Conservation (phyloP, 2,888 invertebrate genomes). For the Pegoplata infirma region DNA sequence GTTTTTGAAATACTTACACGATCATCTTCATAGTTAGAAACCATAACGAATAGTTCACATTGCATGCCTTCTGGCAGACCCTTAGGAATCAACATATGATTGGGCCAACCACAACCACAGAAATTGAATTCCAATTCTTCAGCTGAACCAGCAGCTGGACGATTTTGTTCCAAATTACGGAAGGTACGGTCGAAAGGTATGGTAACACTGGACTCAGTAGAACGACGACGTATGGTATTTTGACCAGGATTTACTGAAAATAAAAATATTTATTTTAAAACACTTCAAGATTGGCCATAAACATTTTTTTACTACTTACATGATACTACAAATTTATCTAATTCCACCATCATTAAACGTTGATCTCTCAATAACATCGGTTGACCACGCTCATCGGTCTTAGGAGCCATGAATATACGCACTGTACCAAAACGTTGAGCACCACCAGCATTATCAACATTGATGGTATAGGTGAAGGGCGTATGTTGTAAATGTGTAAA, state of each 20-base stretch:
- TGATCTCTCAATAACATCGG: slow-evolving; percentile 80
- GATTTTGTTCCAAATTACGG: slow-evolving; percentile 82
- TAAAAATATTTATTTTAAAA: neutral
- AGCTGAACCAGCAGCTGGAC: slow-evolving; percentile 81
- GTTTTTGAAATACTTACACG: slow-evolving; percentile 67
- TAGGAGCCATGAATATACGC: slow-evolving; percentile 84
- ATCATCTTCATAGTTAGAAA: slow-evolving; percentile 86
- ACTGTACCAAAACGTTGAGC: slow-evolving; percentile 72
- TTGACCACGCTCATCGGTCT: slow-evolving; percentile 82
- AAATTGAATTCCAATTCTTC: slow-evolving; percentile 83
- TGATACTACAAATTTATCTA: slow-evolving; percentile 83
- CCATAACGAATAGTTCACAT: slow-evolving; percentile 86
- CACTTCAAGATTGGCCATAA: neutral
- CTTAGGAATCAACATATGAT: slow-evolving; percentile 88
- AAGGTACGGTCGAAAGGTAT: slow-evolving; percentile 90
- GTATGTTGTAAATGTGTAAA: slow-evolving; percentile 88
- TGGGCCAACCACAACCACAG: slow-evolving; percentile 94
- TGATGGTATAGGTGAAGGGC: slow-evolving; percentile 84
- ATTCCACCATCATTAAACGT: slow-evolving; percentile 82
- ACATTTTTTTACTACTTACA: slow-evolving; percentile 79
- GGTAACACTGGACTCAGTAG: slow-evolving; percentile 87
- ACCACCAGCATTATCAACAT: slow-evolving; percentile 81
- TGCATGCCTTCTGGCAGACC: slow-evolving; percentile 83
- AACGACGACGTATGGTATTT: slow-evolving; percentile 83
- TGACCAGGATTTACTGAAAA: slow-evolving; percentile 82